Percentiles rank a stretch among this genome's conserved stretches.
phyloP scores from a whole-genome alignment of 2,888 invertebrate genomes.

The Clostera curtula region DNA sequence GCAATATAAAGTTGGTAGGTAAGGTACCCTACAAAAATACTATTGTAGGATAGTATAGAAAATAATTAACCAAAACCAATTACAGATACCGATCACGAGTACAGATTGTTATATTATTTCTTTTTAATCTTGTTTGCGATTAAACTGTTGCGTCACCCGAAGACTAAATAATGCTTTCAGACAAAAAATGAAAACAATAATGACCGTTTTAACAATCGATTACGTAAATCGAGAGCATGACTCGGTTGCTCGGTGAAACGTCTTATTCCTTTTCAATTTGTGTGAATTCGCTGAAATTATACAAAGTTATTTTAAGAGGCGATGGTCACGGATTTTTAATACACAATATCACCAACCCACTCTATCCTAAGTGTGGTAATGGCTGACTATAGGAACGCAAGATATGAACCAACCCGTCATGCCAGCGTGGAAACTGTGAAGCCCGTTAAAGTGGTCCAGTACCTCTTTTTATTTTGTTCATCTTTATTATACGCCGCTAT shows the following conservation, averaged over 20 bases:
- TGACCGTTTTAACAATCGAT: constrained; percentile 31
- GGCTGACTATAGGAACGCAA: too few relatives aligned
- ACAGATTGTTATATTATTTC: constrained; percentile 12
- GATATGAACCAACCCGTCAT: too few relatives aligned
- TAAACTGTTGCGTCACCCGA: constrained; percentile 30
- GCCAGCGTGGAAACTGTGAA: too few relatives aligned
- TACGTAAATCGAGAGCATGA: constrained; percentile 45
- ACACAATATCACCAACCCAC: too few relatives aligned
- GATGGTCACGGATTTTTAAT: too few relatives aligned
- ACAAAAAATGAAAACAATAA: constrained; percentile 37
- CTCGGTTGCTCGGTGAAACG: constrained; percentile 24
- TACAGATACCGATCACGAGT: constrained; percentile 1
- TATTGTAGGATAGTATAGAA: not conserved
- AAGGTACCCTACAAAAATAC: too few relatives aligned
- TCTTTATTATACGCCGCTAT: too few relatives aligned
- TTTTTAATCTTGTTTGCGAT: constrained; percentile 18
- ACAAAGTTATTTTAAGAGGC: too few relatives aligned
- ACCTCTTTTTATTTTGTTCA: too few relatives aligned
- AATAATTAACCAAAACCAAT: not conserved
- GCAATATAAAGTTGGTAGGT: too few relatives aligned
- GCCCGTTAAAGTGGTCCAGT: too few relatives aligned
- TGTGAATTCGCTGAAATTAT: constrained; percentile 24
- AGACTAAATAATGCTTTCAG: constrained; percentile 30
- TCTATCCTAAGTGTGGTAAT: too few relatives aligned
- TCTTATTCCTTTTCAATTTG: constrained; percentile 20